A percentile compares a stretch with the other conserved stretches of the same genome.
Evolutionary conservation across 1,140 invertebrate genomes (phyloP).

Genomic region (Drosophila azteca): DNA sequence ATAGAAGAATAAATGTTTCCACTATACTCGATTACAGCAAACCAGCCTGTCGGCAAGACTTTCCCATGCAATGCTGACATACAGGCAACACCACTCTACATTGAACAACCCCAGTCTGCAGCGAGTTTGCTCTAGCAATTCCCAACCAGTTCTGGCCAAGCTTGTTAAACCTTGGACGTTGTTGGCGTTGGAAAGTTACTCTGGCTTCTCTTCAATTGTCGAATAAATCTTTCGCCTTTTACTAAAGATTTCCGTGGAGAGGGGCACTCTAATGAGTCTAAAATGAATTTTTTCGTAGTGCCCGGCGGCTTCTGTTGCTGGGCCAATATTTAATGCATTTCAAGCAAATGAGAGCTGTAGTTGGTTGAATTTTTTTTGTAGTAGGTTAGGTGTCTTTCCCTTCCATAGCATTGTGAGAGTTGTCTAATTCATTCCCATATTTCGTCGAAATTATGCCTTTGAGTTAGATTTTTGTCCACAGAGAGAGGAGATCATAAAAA

Average conservation of each 20-base stretch:
- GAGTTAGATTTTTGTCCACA: background rate
- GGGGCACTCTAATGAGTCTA: slow-evolving; percentile 83
- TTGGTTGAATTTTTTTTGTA: too few species aligned
- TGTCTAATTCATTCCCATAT: background rate
- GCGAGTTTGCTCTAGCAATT: slow-evolving; percentile 17
- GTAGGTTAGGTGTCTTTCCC: too few species aligned
- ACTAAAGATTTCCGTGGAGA: slow-evolving; percentile 85
- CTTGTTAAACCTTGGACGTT: background rate
- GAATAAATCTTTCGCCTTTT: slow-evolving; percentile 85
- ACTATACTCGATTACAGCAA: too few species aligned
- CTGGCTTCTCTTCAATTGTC: slow-evolving; percentile 83
- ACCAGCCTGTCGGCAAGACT: too few species aligned
- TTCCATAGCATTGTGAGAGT: too few species aligned
- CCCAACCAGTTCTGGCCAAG: slow-evolving; percentile 19
- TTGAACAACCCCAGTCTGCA: too few species aligned
- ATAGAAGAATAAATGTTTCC: too few species aligned
- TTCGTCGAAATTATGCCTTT: slow-evolving; percentile 14
- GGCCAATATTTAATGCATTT: slow-evolving; percentile 35
- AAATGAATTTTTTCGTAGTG: slow-evolving; percentile 30
- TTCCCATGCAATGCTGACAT: too few species aligned
- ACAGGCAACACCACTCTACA: too few species aligned
- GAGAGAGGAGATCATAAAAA: too few species aligned
- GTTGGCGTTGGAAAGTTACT: slow-evolving; percentile 16
- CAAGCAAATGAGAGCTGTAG: too few species aligned
- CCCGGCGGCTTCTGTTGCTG: slow-evolving; percentile 9